phyloP scores from a whole-genome alignment of 2,797 vertebrate genomes.

The Typhlichthys subterraneus region DNA sequence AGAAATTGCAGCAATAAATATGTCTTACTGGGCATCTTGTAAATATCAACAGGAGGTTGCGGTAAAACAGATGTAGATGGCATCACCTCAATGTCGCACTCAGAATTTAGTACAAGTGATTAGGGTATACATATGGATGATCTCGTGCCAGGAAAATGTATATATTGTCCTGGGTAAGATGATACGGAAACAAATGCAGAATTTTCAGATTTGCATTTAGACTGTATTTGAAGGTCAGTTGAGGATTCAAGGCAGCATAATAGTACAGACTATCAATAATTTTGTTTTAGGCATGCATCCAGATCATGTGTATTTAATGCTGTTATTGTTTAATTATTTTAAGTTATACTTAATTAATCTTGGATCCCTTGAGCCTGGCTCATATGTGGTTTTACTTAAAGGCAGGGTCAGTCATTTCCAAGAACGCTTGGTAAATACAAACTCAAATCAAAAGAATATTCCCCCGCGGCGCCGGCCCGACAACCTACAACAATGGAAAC shows the following conservation, averaged over 20 bases:
- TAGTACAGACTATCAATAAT: constrained; percentile 20
- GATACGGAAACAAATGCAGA: constrained; percentile 47
- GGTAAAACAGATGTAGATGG: constrained; percentile 51
- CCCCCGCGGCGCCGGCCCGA: too few species aligned
- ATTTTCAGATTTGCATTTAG: constrained; percentile 58
- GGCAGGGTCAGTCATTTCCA: too few species aligned
- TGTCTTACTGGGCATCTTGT: constrained; percentile 36
- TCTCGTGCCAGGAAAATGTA: constrained; percentile 15
- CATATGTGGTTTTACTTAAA: constrained; percentile 19
- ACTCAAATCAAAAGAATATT: too few species aligned
- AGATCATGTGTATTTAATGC: constrained; percentile 11
- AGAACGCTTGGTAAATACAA: too few species aligned
- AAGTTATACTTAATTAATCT: constrained; percentile 23
- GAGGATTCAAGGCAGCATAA: constrained; percentile 23
- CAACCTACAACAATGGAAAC: too few species aligned
- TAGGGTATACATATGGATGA: constrained; percentile 31
- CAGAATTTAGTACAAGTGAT: constrained; percentile 42
- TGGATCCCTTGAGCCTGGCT: constrained; percentile 3
- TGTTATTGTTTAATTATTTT: not conserved
- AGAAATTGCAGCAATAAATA: constrained; percentile 55
- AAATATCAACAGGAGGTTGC: constrained; percentile 47
- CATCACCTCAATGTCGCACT: constrained; percentile 36
- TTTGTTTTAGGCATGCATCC: constrained; percentile 13
- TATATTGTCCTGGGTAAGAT: constrained; percentile 33
- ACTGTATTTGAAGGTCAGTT: constrained; percentile 50